Percentiles rank a stretch among this genome's conserved stretches.
Conservation (phyloP, 2,113 vertebrate species). For the Lipophrys pholis region DNA sequence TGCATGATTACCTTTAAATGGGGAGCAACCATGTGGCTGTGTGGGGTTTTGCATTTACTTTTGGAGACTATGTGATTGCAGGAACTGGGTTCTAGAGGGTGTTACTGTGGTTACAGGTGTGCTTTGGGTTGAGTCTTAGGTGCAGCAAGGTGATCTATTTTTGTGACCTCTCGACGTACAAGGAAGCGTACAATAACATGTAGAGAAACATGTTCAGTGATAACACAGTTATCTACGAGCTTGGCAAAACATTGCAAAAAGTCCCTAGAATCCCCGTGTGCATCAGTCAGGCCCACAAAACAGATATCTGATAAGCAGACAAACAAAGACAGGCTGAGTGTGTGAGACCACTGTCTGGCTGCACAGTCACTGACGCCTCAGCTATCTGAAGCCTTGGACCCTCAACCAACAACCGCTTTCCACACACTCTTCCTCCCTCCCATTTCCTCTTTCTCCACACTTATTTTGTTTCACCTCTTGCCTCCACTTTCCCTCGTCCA, state of each 20-base stretch:
- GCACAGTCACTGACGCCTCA: constrained; percentile 66
- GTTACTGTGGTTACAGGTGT: background rate
- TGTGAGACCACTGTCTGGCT: constrained; percentile 61
- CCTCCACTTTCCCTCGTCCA: constrained; percentile 14
- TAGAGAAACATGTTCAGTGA: constrained; percentile 6
- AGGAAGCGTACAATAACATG: constrained; percentile 12
- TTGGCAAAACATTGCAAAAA: too few species aligned
- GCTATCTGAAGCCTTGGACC: constrained; percentile 67
- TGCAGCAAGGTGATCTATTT: constrained; percentile 6
- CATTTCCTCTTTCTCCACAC: constrained; percentile 45
- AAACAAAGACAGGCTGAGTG: constrained; percentile 51
- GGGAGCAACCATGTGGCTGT: too few species aligned
- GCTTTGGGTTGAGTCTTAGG: constrained; percentile 4
- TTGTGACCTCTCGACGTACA: constrained; percentile 40
- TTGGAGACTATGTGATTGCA: too few species aligned
- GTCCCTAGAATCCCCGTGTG: too few species aligned
- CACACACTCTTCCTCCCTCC: constrained; percentile 25
- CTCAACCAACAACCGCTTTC: constrained; percentile 24
- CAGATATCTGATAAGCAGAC: constrained; percentile 54
- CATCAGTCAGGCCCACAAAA: too few species aligned
- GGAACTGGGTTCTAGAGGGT: too few species aligned
- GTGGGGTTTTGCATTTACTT: too few species aligned
- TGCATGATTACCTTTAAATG: too few species aligned
- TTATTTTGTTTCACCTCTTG: constrained; percentile 23
- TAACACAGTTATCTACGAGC: too few species aligned